Conservation (phyloP, 2,113 vertebrate genomes). For the Colistium nudipinnis region DNA sequence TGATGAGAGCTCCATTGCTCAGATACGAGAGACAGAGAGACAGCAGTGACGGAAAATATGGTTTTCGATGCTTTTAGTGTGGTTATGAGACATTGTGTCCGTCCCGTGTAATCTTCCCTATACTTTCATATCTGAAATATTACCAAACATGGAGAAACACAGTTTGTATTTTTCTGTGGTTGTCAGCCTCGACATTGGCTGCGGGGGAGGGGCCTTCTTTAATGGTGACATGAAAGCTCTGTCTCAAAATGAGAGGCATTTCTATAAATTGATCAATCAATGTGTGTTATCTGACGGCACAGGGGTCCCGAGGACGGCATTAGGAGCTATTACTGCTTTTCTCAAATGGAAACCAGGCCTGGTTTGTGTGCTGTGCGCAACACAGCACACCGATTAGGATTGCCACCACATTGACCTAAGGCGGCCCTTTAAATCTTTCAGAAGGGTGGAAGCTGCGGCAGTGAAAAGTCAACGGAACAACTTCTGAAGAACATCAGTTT, state of each 20-base stretch:
- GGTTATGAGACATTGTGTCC: constrained; percentile 40
- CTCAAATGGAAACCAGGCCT: constrained; percentile 69
- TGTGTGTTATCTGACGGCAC: constrained; percentile 44
- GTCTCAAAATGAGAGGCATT: constrained; percentile 42
- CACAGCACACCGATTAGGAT: constrained; percentile 52
- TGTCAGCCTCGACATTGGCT: constrained; percentile 45
- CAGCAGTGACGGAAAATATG: constrained; percentile 47
- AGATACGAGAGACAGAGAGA: neutral
- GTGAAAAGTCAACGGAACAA: neutral
- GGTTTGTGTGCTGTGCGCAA: constrained; percentile 40
- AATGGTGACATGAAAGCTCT: constrained; percentile 40
- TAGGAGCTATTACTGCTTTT: constrained; percentile 57
- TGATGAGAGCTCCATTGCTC: neutral
- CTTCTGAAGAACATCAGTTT: constrained; percentile 26
- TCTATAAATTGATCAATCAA: constrained; percentile 57
- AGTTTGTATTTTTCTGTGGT: constrained; percentile 19
- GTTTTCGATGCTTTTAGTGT: constrained; percentile 59
- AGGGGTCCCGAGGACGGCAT: constrained; percentile 40
- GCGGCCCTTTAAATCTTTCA: constrained; percentile 30
- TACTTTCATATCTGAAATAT: constrained; percentile 42
- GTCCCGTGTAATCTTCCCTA: constrained; percentile 24
- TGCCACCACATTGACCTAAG: constrained; percentile 51
- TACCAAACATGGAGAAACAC: neutral
- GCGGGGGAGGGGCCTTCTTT: constrained; percentile 26
- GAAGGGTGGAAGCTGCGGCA: constrained; percentile 3